These are phyloP conservation scores for Actinia tenebrosa DNA, from an alignment of 64 coral and sea anemone species.

Conservation along the genomic window DNA sequence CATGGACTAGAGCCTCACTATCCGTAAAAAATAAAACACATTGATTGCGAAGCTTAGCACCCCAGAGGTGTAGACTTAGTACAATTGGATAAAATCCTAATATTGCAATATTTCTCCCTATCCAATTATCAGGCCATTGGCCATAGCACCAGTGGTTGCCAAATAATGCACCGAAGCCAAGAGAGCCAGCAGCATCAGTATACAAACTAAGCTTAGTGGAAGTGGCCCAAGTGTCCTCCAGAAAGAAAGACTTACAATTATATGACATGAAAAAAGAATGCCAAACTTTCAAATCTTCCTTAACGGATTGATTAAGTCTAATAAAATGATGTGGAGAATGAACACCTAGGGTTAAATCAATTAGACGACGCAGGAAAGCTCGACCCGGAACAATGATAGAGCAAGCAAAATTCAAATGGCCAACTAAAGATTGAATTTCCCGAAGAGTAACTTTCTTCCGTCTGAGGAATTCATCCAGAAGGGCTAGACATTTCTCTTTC, in stretches of 20 bases:
- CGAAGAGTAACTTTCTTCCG: conserved; percentile 19
- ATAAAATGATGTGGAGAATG: neutral
- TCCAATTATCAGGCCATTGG: conserved; percentile 1
- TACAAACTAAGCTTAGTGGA: conserved; percentile 1
- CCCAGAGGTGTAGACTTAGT: conserved; percentile 18
- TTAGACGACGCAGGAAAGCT: conserved; percentile 44
- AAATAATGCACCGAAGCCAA: neutral
- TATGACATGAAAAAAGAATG: neutral
- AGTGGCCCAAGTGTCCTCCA: neutral
- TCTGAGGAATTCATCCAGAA: neutral
- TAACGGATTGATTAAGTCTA: conserved; percentile 11
- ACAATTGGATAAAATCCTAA: conserved; percentile 22
- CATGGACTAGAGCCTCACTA: neutral
- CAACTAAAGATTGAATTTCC: conserved; percentile 16
- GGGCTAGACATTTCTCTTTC: neutral
- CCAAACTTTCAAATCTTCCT: conserved; percentile 9
- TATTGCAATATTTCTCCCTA: neutral
- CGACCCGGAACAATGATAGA: conserved; percentile 10
- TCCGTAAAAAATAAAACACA: neutral
- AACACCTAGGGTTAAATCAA: conserved; percentile 40
- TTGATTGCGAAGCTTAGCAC: neutral
- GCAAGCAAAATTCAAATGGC: conserved; percentile 29
- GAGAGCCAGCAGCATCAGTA: conserved; percentile 2
- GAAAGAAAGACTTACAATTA: conserved; percentile 18
- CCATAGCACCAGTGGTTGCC: conserved; percentile 12